Conservation (phyloP, 2,113 vertebrate genomes). For the Azemiops feae region DNA sequence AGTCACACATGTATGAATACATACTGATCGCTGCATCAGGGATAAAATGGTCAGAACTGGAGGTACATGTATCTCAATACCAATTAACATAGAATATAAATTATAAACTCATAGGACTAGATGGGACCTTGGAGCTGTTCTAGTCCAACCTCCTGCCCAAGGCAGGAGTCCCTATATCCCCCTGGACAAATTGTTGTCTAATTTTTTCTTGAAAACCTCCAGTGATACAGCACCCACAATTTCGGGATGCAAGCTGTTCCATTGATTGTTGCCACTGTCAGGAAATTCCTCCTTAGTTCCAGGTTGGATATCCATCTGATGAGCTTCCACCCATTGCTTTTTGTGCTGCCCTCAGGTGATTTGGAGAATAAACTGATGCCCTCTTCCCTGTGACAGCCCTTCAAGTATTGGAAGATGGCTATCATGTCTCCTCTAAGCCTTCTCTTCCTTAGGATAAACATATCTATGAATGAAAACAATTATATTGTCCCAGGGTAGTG, state of each 20-base stretch:
- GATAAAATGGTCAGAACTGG: neutral
- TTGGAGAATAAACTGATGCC: neutral
- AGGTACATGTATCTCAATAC: neutral
- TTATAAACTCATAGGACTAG: neutral
- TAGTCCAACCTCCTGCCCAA: neutral
- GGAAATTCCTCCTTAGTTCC: neutral
- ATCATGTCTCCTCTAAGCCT: neutral
- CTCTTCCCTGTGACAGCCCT: neutral
- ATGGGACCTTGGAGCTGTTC: neutral
- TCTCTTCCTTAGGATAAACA: neutral
- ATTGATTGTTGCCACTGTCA: neutral
- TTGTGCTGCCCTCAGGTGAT: neutral
- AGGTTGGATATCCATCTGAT: neutral
- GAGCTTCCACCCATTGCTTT: neutral
- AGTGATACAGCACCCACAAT: neutral
- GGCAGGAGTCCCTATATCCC: neutral
- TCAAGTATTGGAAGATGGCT: neutral
- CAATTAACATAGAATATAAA: neutral
- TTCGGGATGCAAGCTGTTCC: neutral
- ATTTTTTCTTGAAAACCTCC: neutral
- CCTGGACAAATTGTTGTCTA: neutral
- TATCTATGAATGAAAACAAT: neutral
- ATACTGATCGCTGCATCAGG: neutral
- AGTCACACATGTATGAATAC: neutral
- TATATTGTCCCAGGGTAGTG: neutral